Evolutionary conservation across 2,888 invertebrate species (phyloP).

Genomic region (Diadegma fenestrale): DNA sequence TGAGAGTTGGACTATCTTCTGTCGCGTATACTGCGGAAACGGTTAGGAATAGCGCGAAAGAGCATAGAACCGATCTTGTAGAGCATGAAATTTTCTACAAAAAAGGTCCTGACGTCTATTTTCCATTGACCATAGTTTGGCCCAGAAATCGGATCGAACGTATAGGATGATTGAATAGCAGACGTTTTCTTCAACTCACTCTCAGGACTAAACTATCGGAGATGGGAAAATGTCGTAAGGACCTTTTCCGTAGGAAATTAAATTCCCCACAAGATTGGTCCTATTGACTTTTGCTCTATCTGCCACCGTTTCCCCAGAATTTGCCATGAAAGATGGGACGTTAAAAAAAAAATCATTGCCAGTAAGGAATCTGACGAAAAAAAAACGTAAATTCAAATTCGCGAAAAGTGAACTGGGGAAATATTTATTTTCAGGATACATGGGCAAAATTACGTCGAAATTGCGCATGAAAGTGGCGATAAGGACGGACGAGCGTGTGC

Average conservation of each 20-base stretch:
- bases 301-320: neutral
- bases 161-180: too few relatives aligned
- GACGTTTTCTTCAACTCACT: neutral
- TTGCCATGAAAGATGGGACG: neutral
- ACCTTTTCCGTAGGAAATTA: neutral
- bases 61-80: neutral
- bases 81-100: neutral
- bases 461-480: constrained; percentile 85
- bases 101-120: neutral
- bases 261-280: neutral
- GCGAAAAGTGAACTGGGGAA: neutral
- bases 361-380: neutral
- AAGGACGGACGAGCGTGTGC: constrained; percentile 90
- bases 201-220: neutral
- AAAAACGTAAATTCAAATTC: neutral
- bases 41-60: neutral
- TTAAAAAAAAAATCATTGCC: neutral
- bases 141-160: neutral
- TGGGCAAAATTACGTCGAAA: constrained; percentile 85
- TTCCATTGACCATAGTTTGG: neutral
- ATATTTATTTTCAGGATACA: constrained; percentile 82
- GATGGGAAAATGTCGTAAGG: neutral
- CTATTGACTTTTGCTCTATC: neutral
- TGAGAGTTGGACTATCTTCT: neutral
- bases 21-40: neutral